A percentile compares a stretch with the other conserved stretches of the same genome.
These are phyloP conservation scores for Sinodicranocentrus sp. DNA, from an alignment of 2,888 invertebrate genomes.

Conservation along the genomic window DNA sequence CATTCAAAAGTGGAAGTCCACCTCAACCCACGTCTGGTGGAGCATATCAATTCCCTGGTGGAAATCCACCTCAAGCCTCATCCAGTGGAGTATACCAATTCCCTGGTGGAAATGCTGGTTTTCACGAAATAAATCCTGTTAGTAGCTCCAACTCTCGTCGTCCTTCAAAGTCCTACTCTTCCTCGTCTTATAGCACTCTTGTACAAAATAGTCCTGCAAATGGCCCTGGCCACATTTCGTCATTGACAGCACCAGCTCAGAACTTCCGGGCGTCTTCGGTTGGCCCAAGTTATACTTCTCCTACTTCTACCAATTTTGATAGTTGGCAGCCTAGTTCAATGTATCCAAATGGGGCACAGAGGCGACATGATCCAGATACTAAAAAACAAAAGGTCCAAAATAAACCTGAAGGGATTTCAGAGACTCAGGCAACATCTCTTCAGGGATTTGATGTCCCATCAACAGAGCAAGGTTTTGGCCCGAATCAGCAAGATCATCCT, in stretches of 20 bases:
- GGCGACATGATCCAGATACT: constrained; percentile 11
- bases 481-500: background rate
- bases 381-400: too few species aligned
- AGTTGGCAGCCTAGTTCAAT: constrained; percentile 39
- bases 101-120: too few species aligned
- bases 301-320: background rate
- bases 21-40: constrained; percentile 49
- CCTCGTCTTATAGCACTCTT: background rate
- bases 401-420: too few species aligned
- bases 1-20: background rate
- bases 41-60: constrained; percentile 37
- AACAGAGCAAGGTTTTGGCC: background rate
- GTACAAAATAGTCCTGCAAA: background rate
- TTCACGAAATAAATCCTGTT: constrained; percentile 40
- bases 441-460: background rate
- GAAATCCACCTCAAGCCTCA: too few species aligned
- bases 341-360: constrained; percentile 12
- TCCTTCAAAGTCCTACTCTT: too few species aligned
- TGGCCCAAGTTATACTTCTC: too few species aligned
- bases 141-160: too few species aligned
- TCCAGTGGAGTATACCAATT: too few species aligned
- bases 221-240: background rate
- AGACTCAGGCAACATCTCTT: too few species aligned
- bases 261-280: background rate
- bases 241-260: background rate